Base-by-base conservation (phyloP, 2,113 vertebrate genomes). In the Hepsetus odoe region DNA sequence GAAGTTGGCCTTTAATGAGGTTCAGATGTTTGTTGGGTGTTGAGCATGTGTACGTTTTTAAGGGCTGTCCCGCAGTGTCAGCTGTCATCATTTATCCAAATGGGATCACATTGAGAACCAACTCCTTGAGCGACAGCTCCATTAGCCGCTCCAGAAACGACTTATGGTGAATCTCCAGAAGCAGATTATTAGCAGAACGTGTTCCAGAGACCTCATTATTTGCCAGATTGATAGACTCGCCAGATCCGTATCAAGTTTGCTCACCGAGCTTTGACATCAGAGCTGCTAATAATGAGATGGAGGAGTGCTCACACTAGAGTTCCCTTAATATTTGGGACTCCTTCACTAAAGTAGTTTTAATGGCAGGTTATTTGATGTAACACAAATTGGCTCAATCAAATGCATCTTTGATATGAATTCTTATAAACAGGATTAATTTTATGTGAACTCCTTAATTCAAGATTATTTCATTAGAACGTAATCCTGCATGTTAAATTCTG, bases 101-200 rank as follows among this genome's bases (percentile, higher is more conserved):
- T 67, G 3, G 42, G 59, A 28, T 65, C 65, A 20, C 58, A 40
- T 18, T 71, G 56, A 51, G 38, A 32, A 33, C 42, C 38, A 22
- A 20, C 22, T 49, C 33, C 24, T 40, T 76, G 67, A 81, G 35
- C 38, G 72, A 20, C 79, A 64, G 66, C 12, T 79, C 49, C 58
- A 79, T 79, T 79, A 72, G 56, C 67, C 46, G 46, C 68, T 49
- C 49, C 44, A n/a, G 33, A 62, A 62, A 72, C 64, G 56, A 72
- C 64, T 64, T 72, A 71, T 61, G 66, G 24, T 68, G 64, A 56
- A 58, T 49, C 35, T 44, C 49, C 51, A 65, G 22, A 38, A 65
- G 35, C 68, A 64, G 44, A 71, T 78, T 30, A 72, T 79, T 59
- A 72, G 55, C 24, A 13, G 32, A 5, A 69, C 40, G 49, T 70